phyloP scores from a whole-genome alignment of 2,113 vertebrate species.

The Calidris pugnax region DNA sequence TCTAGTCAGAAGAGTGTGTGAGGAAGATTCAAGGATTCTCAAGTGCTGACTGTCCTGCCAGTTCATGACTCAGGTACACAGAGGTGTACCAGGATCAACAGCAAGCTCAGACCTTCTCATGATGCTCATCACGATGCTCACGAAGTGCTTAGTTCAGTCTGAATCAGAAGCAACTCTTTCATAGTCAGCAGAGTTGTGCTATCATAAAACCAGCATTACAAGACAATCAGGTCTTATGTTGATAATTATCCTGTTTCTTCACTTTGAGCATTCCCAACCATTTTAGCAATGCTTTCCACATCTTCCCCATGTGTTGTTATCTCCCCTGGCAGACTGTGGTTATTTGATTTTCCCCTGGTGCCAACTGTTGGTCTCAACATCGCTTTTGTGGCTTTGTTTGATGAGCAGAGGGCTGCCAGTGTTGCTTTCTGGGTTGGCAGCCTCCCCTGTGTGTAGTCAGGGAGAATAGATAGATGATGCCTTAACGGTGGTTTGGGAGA shows the following conservation, averaged over 20 bases:
- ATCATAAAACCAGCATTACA: conserved; percentile 4
- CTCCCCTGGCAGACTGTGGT: background rate
- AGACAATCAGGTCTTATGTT: background rate
- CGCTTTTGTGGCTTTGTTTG: background rate
- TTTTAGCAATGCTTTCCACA: conserved; percentile 50
- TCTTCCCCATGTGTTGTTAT: background rate
- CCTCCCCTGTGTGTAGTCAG: background rate
- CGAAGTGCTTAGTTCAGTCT: background rate
- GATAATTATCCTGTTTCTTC: conserved; percentile 32
- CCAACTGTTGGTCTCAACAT: background rate
- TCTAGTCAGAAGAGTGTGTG: background rate
- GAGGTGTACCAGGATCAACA: background rate
- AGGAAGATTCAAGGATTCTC: background rate
- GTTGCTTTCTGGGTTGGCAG: background rate
- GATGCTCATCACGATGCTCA: background rate
- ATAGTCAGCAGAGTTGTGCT: conserved; percentile 37
- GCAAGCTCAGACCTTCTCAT: conserved; percentile 23
- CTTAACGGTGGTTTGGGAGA: background rate
- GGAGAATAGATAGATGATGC: background rate
- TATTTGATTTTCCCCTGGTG: background rate
- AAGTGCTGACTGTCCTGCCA: background rate
- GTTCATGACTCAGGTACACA: conserved; percentile 13
- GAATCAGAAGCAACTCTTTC: conserved; percentile 53
- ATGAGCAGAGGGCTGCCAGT: background rate
- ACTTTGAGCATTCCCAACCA: conserved; percentile 30